phyloP scores from a whole-genome alignment of 2,113 vertebrate genomes.

The Lycocorax pyrrhopterus region DNA sequence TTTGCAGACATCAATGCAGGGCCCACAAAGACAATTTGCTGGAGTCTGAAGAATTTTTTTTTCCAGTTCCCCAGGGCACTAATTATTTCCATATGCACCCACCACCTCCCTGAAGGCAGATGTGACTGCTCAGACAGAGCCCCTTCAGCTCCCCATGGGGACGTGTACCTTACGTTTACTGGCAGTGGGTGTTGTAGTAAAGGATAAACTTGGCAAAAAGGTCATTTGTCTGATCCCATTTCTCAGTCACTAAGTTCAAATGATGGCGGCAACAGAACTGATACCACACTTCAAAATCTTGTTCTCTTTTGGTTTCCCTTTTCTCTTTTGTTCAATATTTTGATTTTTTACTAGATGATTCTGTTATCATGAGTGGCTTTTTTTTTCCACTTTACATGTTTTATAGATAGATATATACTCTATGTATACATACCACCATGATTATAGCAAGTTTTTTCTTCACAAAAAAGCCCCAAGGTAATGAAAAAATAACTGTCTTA shows the following conservation, averaged over 20 bases:
- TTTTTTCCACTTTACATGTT: not conserved
- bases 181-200: not conserved
- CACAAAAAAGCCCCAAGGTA: not conserved
- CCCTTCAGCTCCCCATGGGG: not conserved
- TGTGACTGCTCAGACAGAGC: not conserved
- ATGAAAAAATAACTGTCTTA: not conserved
- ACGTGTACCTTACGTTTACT: not conserved
- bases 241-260: not conserved
- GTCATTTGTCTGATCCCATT: not conserved
- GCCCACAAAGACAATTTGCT: not conserved
- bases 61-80: not conserved
- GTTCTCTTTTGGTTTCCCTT: not conserved
- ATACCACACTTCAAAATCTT: not conserved
- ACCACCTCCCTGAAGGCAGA: not conserved
- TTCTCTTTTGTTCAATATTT: not conserved
- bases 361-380: not conserved
- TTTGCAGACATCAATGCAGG: not conserved
- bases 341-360: not conserved
- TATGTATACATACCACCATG: not conserved
- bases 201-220: not conserved
- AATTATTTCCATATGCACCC: not conserved
- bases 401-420: not conserved
- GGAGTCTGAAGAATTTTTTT: not conserved
- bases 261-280: not conserved
- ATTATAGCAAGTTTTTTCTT: not conserved